Percentiles rank a stretch among this genome's conserved stretches.
phyloP scores from a whole-genome alignment of 2,888 invertebrate species.

The Caenorhabditis angaria region DNA sequence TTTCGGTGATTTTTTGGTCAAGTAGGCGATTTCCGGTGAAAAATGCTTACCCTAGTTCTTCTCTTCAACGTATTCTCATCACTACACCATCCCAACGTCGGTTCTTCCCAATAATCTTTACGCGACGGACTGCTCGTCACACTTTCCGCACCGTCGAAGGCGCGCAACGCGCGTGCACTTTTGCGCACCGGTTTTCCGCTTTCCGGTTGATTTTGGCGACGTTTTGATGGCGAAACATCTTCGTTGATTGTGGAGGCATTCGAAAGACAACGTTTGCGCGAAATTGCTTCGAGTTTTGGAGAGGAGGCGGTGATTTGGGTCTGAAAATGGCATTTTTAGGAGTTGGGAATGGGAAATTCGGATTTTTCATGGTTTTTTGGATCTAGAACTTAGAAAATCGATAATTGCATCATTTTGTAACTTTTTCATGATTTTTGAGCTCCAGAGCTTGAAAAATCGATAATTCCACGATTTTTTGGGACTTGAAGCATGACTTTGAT shows the following conservation, averaged over 20 bases:
- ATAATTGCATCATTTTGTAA: background rate
- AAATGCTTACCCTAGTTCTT: constrained; percentile 49
- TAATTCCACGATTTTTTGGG: no score
- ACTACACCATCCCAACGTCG: constrained; percentile 67
- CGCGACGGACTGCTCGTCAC: constrained; percentile 27
- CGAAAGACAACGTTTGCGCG: constrained; percentile 59
- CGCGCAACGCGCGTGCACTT: constrained; percentile 26
- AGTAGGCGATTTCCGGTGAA: background rate
- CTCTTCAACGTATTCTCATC: constrained; percentile 57
- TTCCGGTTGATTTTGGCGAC: constrained; percentile 17
- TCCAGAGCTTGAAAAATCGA: background rate
- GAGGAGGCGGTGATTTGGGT: constrained; percentile 8
- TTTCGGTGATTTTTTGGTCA: no score
- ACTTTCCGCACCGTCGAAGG: constrained; percentile 21
- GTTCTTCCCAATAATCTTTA: constrained; percentile 58
- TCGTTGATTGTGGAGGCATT: constrained; percentile 53
- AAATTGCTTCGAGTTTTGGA: constrained; percentile 14
- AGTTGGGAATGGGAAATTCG: background rate
- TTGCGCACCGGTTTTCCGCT: constrained; percentile 47
- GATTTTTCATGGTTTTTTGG: background rate
- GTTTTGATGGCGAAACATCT: constrained; percentile 48
- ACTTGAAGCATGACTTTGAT: no score
- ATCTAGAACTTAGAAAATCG: background rate
- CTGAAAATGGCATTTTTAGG: constrained; percentile 1
- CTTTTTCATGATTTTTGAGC: background rate